These are phyloP conservation scores for Ellobium chinense DNA, from an alignment of 2,888 invertebrate species.

Conservation along the genomic window DNA sequence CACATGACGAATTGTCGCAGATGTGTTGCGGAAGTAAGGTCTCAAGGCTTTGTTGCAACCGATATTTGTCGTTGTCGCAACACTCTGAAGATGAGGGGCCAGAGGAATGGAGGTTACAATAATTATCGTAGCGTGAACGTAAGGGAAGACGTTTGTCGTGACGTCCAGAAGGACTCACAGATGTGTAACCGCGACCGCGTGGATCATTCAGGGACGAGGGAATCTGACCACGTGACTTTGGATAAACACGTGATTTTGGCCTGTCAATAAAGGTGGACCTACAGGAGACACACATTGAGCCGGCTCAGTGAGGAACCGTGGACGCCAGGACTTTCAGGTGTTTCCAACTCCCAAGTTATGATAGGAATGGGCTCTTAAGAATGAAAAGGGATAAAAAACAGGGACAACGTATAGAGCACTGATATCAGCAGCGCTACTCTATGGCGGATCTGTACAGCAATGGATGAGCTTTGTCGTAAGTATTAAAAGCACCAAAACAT, in stretches of 20 bases:
- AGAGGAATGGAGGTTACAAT: no score
- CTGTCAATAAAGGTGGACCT: not conserved
- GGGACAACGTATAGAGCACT: no score
- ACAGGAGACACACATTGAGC: conserved; percentile 25
- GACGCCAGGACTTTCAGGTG: not conserved
- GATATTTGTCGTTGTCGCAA: not conserved
- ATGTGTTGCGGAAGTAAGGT: not conserved
- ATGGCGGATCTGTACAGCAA: no score
- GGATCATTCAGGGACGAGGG: not conserved
- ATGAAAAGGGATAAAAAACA: no score
- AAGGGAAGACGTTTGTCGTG: no score
- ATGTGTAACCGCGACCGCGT: not conserved
- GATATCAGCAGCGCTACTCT: no score
- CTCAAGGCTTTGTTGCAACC: not conserved
- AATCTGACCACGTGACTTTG: not conserved
- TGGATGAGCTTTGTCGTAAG: no score
- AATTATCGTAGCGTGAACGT: no score
- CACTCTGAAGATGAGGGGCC: no score
- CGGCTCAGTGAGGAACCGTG: conserved; percentile 12
- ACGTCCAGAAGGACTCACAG: not conserved
- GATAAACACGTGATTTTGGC: not conserved
- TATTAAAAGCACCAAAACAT: no score
- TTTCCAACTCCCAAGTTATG: not conserved
- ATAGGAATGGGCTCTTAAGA: no score
- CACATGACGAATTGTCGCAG: not conserved